Percentiles rank a stretch among this genome's conserved stretches.
These are phyloP conservation scores for Eospalax fontanierii DNA, from an alignment of 2,797 vertebrate genomes.

Conservation along the genomic window DNA sequence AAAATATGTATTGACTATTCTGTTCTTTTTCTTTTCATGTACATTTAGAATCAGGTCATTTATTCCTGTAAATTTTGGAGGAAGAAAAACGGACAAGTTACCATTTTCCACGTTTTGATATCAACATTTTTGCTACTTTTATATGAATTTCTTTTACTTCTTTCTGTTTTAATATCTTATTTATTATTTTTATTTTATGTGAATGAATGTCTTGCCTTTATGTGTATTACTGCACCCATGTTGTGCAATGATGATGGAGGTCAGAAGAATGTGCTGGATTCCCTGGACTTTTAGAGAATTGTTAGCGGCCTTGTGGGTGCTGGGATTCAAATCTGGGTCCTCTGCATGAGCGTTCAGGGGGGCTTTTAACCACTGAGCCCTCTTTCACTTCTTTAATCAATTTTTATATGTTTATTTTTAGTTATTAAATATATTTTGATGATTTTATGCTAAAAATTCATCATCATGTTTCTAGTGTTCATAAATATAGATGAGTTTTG, in stretches of 20 bases:
- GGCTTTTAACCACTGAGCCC: no score
- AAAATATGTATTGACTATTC: not conserved
- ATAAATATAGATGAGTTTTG: not conserved
- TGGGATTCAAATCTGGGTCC: no score
- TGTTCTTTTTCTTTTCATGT: not conserved
- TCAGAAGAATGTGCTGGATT: no score
- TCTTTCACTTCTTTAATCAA: no score
- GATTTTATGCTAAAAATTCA: not conserved
- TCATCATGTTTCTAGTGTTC: not conserved
- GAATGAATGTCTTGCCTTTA: no score
- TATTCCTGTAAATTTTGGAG: not conserved
- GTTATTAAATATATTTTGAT: not conserved
- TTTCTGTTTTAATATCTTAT: no score
- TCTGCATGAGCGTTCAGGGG: no score
- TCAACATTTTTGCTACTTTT: not conserved
- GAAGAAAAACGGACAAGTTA: not conserved
- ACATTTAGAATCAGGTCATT: not conserved
- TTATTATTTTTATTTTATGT: no score
- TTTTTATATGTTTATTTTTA: not conserved
- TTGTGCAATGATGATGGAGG: no score
- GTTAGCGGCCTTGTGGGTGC: no score
- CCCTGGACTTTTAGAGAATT: no score
- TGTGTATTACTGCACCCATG: no score
- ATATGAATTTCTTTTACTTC: not conserved
- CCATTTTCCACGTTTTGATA: not conserved